A percentile compares a stretch with the other conserved stretches of the same genome.
Evolutionary conservation across 2,113 vertebrate species (phyloP).

Genomic region (Cairina moschata): DNA sequence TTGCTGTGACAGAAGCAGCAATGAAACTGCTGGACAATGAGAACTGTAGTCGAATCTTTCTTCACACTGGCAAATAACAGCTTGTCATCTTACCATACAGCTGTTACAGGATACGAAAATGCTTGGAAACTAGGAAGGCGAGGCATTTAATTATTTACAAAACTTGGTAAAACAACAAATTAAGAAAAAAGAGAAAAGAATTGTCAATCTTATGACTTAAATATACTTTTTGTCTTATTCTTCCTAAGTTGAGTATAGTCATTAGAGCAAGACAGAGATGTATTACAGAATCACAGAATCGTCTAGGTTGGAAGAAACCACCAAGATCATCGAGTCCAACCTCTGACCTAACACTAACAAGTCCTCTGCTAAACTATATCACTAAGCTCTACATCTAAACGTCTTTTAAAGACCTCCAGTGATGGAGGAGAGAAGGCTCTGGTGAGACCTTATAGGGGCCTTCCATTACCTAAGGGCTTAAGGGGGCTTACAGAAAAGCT

Average conservation of each 20-base stretch:
- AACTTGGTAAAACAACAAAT: not conserved
- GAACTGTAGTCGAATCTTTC: not conserved
- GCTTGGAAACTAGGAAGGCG: not conserved
- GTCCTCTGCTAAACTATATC: too few relatives aligned
- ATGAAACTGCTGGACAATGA: not conserved
- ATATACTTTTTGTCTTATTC: not conserved
- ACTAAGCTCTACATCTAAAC: too few relatives aligned
- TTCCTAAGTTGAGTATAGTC: not conserved
- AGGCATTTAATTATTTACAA: not conserved
- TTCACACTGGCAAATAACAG: not conserved
- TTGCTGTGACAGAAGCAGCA: not conserved
- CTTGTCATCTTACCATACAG: not conserved
- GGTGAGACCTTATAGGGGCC: too few relatives aligned
- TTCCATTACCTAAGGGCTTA: too few relatives aligned
- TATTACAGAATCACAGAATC: not conserved
- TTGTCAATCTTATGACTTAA: not conserved
- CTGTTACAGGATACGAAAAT: not conserved
- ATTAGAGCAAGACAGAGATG: not conserved
- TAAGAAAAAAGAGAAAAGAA: not conserved
- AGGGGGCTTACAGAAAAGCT: too few relatives aligned
- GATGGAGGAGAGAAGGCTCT: too few relatives aligned
- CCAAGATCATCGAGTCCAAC: too few relatives aligned
- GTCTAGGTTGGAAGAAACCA: too few relatives aligned
- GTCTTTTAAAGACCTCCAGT: too few relatives aligned
- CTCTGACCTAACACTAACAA: too few relatives aligned